Evolutionary conservation across 2,113 vertebrate species (phyloP).

Genomic region (Microtus oregoni): DNA sequence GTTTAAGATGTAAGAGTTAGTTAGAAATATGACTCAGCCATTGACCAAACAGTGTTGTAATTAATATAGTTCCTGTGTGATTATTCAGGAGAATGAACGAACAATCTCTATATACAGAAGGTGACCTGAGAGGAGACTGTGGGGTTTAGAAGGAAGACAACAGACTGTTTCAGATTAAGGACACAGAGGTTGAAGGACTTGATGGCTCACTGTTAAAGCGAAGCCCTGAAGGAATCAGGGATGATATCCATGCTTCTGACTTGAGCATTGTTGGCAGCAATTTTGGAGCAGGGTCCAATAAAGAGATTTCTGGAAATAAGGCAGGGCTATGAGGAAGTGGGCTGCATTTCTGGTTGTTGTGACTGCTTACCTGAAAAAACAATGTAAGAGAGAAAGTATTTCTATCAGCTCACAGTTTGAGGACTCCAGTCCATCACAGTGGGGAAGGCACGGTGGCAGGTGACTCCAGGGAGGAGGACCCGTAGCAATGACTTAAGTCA

Average conservation of each 20-base stretch:
- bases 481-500: not conserved
- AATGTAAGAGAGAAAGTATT: no score
- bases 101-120: no score
- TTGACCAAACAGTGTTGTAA: no score
- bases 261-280: not conserved
- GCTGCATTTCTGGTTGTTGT: not conserved
- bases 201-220: not conserved
- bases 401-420: not conserved
- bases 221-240: not conserved
- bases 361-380: not conserved
- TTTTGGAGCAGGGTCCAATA: not conserved
- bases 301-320: not conserved
- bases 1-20: no score
- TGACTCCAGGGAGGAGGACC: not conserved
- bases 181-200: not conserved
- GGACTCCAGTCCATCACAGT: not conserved
- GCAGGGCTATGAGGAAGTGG: not conserved
- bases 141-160: not conserved
- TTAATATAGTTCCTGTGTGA: no score
- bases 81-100: no score
- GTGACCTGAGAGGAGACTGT: not conserved
- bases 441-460: not conserved
- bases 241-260: not conserved
- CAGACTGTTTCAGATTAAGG: not conserved
- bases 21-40: no score